Percentiles rank a stretch among this genome's conserved stretches.
phyloP scores from a whole-genome alignment of 2,113 vertebrate species.

The Halcyon senegalensis region DNA sequence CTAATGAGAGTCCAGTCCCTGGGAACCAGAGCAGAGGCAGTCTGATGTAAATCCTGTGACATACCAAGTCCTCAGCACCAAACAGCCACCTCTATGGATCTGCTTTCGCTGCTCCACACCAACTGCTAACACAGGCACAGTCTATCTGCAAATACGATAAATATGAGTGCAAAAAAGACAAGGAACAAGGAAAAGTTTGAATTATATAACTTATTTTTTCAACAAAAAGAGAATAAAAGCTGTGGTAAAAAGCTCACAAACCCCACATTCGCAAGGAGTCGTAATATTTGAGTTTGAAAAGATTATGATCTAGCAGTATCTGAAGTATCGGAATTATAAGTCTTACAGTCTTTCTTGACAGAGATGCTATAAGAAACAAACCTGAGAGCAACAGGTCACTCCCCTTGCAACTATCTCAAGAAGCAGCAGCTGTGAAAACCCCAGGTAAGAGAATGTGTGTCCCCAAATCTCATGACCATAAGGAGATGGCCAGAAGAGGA shows the following conservation, averaged over 20 bases:
- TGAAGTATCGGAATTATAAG: background rate
- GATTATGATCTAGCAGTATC: background rate
- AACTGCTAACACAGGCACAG: background rate
- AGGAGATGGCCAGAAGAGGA: background rate
- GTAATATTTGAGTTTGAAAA: background rate
- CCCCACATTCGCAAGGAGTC: background rate
- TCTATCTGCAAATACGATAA: background rate
- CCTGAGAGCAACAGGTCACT: background rate
- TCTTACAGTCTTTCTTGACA: background rate
- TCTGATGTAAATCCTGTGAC: background rate
- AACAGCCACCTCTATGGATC: background rate
- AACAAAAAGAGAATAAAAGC: background rate
- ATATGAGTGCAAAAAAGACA: background rate
- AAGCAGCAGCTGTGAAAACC: background rate
- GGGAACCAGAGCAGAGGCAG: background rate
- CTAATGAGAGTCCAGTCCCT: background rate
- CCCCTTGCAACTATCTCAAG: background rate
- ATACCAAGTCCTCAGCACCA: background rate
- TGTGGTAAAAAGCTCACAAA: background rate
- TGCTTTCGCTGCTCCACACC: background rate
- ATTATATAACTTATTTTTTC: background rate
- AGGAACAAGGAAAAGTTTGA: background rate
- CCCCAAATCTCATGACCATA: background rate
- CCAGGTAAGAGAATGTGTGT: background rate
- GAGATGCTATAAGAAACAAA: background rate